A percentile compares a stretch with the other conserved stretches of the same genome.
Evolutionary conservation across 2,797 vertebrate genomes (phyloP).

Genomic region (Poliocrania exsul): DNA sequence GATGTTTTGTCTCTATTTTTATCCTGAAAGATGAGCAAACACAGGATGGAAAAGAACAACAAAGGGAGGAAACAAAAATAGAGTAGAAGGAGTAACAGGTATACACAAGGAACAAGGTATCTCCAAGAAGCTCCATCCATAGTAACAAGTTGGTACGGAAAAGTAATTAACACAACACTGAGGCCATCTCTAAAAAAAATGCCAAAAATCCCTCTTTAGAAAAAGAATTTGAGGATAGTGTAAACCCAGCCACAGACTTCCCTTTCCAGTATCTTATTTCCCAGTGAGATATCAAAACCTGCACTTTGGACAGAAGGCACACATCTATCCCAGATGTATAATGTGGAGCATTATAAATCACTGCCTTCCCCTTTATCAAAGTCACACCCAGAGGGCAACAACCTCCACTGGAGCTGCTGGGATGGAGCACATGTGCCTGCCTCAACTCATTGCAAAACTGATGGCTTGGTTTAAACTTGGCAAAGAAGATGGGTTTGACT

Average conservation of each 20-base stretch:
- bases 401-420: not conserved
- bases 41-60: not conserved
- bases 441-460: not conserved
- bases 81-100: not conserved
- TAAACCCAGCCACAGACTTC: not conserved
- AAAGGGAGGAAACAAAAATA: not conserved
- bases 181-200: not conserved
- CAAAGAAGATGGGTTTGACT: not conserved
- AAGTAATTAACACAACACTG: not conserved
- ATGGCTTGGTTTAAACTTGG: not conserved
- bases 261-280: not conserved
- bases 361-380: not conserved
- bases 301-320: not conserved
- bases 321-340: not conserved
- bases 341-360: not conserved
- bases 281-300: not conserved
- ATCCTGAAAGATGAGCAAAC: conserved; percentile 11
- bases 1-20: conserved; percentile 23
- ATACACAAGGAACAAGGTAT: not conserved
- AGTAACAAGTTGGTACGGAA: not conserved
- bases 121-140: not conserved
- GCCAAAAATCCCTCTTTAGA: not conserved
- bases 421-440: not conserved
- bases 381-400: not conserved
- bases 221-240: not conserved